phyloP scores from a whole-genome alignment of 2,888 invertebrate species.

The Yponomeuta sedellus region DNA sequence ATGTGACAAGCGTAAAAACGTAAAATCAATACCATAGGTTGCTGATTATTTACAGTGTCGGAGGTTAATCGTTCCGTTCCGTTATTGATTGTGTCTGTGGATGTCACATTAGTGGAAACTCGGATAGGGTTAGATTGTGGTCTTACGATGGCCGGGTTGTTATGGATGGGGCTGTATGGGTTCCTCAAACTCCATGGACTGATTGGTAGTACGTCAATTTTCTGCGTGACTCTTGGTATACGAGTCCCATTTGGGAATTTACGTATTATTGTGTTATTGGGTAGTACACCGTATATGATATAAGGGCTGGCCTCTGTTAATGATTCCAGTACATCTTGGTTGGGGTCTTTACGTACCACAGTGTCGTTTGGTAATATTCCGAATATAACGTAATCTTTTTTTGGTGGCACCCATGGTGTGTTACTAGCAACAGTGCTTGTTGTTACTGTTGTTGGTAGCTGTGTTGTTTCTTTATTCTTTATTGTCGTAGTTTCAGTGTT shows the following conservation, averaged over 20 bases:
- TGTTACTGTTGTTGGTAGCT: constrained; percentile 33
- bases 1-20: constrained; percentile 66
- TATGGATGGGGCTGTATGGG: constrained; percentile 78
- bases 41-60: constrained; percentile 76
- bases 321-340: constrained; percentile 79
- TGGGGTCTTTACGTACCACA: constrained; percentile 84
- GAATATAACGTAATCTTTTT: constrained; percentile 83
- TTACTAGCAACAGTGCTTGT: constrained; percentile 19
- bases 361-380: constrained; percentile 87
- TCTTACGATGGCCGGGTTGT: constrained; percentile 75
- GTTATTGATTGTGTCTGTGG: constrained; percentile 75
- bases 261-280: constrained; percentile 86
- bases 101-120: constrained; percentile 81
- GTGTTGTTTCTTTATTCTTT: constrained; percentile 27
- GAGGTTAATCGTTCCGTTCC: constrained; percentile 71
- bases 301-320: constrained; percentile 83
- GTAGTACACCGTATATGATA: constrained; percentile 84
- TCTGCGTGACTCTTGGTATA: constrained; percentile 80
- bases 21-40: constrained; percentile 72
- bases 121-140: constrained; percentile 76
- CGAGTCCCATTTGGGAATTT: constrained; percentile 88
- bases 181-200: constrained; percentile 77
- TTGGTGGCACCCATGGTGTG: constrained; percentile 53
- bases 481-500: constrained; percentile 25
- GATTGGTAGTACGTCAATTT: constrained; percentile 77